Base-by-base conservation (phyloP, 2,888 invertebrate genomes). In the Deroplatys truncata region DNA sequence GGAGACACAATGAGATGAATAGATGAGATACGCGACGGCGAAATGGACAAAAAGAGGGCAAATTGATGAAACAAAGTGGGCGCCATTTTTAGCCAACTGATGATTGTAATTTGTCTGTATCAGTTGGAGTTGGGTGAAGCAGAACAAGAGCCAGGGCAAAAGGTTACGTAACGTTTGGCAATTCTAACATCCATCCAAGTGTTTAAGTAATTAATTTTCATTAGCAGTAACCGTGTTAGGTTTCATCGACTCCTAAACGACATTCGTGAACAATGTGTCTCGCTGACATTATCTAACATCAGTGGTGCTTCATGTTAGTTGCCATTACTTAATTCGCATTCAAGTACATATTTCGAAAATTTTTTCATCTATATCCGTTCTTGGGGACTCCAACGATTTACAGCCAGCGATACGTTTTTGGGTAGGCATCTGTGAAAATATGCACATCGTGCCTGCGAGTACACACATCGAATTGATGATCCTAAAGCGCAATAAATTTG, bases 1-100 rank as follows among this genome's bases (percentile, higher is more conserved):
- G 83, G 82, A 87, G 35, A 87, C 85, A 89, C 89, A 89, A 89
- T 89, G 89, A 89, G 89, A 89, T 89, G 89, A 89, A 89, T 89
- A 89, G 89, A 89, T 89, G 89, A 89, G 89, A 89, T 89, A 89
- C 85, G 86, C 49, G 83, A 89, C 85, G 10, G 84, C 84, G 82
- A 82, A 82, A 85, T 85, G 86, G 84, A 72, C 89, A 89, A 89
- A 89, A 89, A 89, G 85, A 82, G 87, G 82, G 82, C 87, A 87
- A 87, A 87, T 87, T 87, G 87, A 87, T 87, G 87, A 87, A 87
- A 87, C 87, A 87, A 87, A 87, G 87, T 87, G 87, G 87, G 83
- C 87, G 87, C 87, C 87, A 87, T 87, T 87, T 87, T 87, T 83
- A 87, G 87, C 83, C 87, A 87, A 83, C 87, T 87, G 87, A 87